Percentiles rank a stretch among this genome's conserved stretches.
Evolutionary conservation across 2,888 invertebrate species (phyloP).

Genomic region (Melanchra persicariae): DNA sequence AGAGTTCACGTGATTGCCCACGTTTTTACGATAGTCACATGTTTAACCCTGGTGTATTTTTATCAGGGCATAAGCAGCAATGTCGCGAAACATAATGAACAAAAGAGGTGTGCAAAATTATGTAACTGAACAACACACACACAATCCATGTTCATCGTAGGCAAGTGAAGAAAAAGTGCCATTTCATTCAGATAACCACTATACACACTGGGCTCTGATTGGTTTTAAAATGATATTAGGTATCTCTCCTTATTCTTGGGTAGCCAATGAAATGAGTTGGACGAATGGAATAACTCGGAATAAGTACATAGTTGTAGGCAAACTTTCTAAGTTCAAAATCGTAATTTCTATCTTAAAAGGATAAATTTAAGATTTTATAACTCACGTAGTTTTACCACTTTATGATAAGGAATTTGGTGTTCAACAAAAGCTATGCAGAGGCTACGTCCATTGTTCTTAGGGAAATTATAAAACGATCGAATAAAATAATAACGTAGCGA

Average conservation of each 20-base stretch:
- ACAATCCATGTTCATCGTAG: slow-evolving; percentile 3
- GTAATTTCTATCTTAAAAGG: neutral
- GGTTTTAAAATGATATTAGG: slow-evolving; percentile 9
- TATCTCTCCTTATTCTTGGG: neutral
- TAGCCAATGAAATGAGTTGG: slow-evolving; percentile 25
- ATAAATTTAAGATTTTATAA: neutral
- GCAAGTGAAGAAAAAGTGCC: slow-evolving; percentile 16
- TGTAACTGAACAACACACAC: neutral
- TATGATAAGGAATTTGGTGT: too few relatives aligned
- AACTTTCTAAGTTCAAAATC: slow-evolving; percentile 7
- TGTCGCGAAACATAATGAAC: neutral
- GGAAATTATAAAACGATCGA: too few relatives aligned
- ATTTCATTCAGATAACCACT: slow-evolving; percentile 33
- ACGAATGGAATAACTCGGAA: neutral
- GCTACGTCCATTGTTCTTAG: too few relatives aligned
- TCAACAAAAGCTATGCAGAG: too few relatives aligned
- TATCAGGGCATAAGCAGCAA: slow-evolving; percentile 8
- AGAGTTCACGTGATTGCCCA: neutral
- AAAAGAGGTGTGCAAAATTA: slow-evolving; percentile 38
- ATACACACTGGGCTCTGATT: neutral
- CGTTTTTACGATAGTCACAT: neutral
- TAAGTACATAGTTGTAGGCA: neutral
- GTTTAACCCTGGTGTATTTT: slow-evolving; percentile 1
- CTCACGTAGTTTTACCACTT: neutral
- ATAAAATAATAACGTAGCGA: too few relatives aligned